A percentile compares a stretch with the other conserved stretches of the same genome.
phyloP scores from a whole-genome alignment of 2,797 vertebrate species.

The Scleropages formosus region DNA sequence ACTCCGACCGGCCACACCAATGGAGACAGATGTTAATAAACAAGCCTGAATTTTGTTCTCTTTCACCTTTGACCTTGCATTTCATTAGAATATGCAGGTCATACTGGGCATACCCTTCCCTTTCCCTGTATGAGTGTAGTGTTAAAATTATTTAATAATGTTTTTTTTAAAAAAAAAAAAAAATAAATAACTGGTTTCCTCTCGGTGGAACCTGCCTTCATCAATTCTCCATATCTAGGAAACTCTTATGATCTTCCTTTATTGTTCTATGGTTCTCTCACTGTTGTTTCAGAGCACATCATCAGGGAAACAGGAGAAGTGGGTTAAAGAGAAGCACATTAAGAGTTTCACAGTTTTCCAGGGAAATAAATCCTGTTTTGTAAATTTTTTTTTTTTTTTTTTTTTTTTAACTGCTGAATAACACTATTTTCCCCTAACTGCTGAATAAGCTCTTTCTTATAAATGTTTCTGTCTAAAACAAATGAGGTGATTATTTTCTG shows the following conservation, averaged over 20 bases:
- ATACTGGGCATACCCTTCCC: not conserved
- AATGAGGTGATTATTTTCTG: slow-evolving; percentile 4
- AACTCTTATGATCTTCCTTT: not conserved
- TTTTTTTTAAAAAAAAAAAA: too few species aligned
- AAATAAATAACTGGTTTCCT: too few species aligned
- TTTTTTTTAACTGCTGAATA: slow-evolving; percentile 8
- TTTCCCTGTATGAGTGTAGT: too few species aligned
- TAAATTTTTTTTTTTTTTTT: slow-evolving; percentile 18
- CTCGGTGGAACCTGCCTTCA: too few species aligned
- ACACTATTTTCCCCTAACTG: slow-evolving; percentile 4
- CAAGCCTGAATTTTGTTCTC: not conserved
- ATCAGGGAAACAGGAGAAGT: not conserved
- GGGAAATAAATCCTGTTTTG: slow-evolving; percentile 5
- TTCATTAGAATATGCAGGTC: not conserved
- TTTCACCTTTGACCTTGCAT: not conserved
- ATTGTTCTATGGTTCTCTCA: not conserved
- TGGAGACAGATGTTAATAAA: not conserved
- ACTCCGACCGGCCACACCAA: not conserved
- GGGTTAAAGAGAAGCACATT: slow-evolving; percentile 4
- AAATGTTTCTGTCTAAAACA: slow-evolving; percentile 14
- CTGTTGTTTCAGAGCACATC: not conserved
- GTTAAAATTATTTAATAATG: too few species aligned
- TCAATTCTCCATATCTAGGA: not conserved
- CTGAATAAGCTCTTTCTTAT: slow-evolving; percentile 22
- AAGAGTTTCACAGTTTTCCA: not conserved